Evolutionary conservation across 2,797 vertebrate species (phyloP).

Genomic region (Falco biarmicus): DNA sequence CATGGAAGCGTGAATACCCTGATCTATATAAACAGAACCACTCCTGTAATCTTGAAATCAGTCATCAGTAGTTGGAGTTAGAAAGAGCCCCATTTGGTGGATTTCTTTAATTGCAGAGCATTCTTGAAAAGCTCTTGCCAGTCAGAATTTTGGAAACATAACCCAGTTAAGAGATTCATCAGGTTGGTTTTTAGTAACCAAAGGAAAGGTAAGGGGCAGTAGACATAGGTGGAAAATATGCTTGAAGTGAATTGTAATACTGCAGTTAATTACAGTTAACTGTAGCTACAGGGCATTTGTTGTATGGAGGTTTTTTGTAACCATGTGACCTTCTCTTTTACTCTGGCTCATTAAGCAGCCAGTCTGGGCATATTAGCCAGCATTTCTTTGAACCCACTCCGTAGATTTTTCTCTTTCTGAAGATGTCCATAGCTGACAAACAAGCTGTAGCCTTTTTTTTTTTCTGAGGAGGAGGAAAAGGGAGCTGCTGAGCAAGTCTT

Average conservation of each 20-base stretch:
- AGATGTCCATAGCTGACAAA: constrained; percentile 38
- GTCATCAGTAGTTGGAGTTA: constrained; percentile 31
- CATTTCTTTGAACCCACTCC: constrained; percentile 58
- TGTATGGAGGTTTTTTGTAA: constrained; percentile 61
- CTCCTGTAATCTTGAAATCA: neutral
- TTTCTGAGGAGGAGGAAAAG: neutral
- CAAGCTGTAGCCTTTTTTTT: neutral
- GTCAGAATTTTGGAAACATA: neutral
- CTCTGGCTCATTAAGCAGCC: constrained; percentile 64
- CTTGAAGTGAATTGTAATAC: constrained; percentile 71
- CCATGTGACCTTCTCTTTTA: constrained; percentile 73
- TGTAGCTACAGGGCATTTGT: constrained; percentile 68
- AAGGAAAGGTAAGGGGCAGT: constrained; percentile 31
- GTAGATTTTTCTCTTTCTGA: constrained; percentile 46
- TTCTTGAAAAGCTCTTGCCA: constrained; percentile 13
- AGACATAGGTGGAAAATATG: constrained; percentile 56
- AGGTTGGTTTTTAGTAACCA: constrained; percentile 35
- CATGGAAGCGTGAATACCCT: neutral
- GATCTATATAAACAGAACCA: constrained; percentile 2
- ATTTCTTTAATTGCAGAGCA: neutral
- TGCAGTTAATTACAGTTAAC: constrained; percentile 80
- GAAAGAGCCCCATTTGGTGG: neutral
- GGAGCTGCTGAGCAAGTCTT: neutral
- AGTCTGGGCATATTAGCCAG: constrained; percentile 54
- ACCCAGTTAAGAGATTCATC: neutral